phyloP scores from a whole-genome alignment of 2,797 vertebrate species.

The Semaprochilodus insignis region DNA sequence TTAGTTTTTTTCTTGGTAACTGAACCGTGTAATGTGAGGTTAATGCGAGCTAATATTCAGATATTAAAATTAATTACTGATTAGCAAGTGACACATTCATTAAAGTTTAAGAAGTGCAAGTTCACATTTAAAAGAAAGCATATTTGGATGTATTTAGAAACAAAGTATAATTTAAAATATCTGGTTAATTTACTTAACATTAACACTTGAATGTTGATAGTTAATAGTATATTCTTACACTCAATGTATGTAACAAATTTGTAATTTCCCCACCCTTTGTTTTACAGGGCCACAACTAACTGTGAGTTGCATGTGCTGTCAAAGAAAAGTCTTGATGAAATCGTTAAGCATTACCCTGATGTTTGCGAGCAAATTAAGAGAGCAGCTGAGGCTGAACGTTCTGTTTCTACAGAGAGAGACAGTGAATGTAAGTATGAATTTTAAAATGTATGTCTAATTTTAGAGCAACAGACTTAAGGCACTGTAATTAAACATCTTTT shows the following conservation, averaged over 20 bases:
- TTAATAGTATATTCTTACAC: too few relatives aligned
- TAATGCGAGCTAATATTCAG: too few relatives aligned
- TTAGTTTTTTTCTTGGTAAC: too few relatives aligned
- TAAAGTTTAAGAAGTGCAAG: too few relatives aligned
- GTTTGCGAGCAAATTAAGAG: constrained; percentile 41
- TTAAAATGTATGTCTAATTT: background rate
- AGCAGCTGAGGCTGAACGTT: constrained; percentile 5
- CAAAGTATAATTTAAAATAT: too few relatives aligned
- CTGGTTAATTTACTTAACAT: too few relatives aligned
- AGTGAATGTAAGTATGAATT: constrained; percentile 38
- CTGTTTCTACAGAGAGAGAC: background rate
- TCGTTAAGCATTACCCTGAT: constrained; percentile 41
- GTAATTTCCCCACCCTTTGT: background rate
- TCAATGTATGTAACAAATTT: background rate
- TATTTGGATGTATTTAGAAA: too few relatives aligned
- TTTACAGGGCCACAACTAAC: constrained; percentile 51
- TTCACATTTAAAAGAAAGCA: too few relatives aligned
- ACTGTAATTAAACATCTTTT: background rate
- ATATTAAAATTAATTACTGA: too few relatives aligned
- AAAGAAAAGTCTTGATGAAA: constrained; percentile 49
- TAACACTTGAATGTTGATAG: too few relatives aligned
- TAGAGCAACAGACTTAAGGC: background rate
- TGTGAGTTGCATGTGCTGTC: constrained; percentile 49
- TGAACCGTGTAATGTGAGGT: too few relatives aligned
- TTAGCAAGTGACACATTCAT: too few relatives aligned